phyloP scores from a whole-genome alignment of 2,888 invertebrate species.

The Anaspis maculata region DNA sequence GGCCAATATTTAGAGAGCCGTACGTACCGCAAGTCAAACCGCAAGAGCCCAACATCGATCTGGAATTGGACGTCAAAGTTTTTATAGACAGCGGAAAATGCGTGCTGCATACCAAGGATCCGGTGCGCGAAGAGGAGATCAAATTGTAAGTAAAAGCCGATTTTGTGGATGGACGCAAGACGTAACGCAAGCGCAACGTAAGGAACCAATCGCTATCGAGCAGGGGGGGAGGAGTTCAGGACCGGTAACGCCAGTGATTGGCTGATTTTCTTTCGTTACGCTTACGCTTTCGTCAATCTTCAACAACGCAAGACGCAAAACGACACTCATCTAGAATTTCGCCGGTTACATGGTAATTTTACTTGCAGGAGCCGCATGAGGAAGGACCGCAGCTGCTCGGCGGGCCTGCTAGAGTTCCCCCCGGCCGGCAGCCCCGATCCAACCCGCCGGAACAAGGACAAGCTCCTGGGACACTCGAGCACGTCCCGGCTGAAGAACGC shows the following conservation, averaged over 20 bases:
- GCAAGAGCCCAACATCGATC: constrained; percentile 87
- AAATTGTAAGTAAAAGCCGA: constrained; percentile 42
- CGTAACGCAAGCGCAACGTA: no score
- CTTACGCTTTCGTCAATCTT: no score
- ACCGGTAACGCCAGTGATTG: no score
- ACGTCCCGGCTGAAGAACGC: constrained; percentile 35
- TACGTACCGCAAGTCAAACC: no score
- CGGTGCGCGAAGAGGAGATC: constrained; percentile 57
- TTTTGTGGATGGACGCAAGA: no score
- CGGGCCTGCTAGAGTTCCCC: constrained; percentile 37
- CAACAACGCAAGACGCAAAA: no score
- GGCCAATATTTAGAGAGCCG: no score
- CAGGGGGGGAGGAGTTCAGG: no score
- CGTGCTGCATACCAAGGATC: constrained; percentile 87
- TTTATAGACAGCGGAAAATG: constrained; percentile 96
- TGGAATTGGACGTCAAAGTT: constrained; percentile 93
- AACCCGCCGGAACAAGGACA: constrained; percentile 38
- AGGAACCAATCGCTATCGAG: no score
- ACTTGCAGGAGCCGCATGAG: constrained; percentile 51
- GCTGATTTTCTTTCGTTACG: no score
- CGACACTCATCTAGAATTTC: no score
- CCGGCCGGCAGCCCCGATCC: constrained; percentile 40
- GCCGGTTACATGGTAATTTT: no score
- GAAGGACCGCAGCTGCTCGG: constrained; percentile 54
- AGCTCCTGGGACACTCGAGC: constrained; percentile 26